Conservation (phyloP, 2,888 invertebrate genomes). For the Heteropelma amictum region DNA sequence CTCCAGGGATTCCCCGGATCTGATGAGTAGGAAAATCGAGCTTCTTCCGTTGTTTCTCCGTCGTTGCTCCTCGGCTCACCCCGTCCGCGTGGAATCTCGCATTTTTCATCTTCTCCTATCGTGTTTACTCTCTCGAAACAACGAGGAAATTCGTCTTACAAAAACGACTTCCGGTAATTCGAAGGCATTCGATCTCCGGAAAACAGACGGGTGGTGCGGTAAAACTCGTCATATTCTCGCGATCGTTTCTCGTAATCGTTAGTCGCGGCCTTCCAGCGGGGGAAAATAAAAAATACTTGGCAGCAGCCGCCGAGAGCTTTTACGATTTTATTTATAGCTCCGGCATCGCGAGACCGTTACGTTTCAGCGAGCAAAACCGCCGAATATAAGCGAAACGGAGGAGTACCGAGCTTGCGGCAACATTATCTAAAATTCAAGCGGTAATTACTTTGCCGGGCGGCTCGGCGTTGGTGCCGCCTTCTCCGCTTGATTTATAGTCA, state of each 20-base stretch:
- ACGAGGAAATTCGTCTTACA: not conserved
- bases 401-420: constrained; percentile 75
- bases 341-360: constrained; percentile 52
- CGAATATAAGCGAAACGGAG: constrained; percentile 53
- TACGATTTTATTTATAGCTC: constrained; percentile 56
- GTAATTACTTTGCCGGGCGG: constrained; percentile 78
- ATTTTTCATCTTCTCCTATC: not conserved
- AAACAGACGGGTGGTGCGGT: not conserved
- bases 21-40: constrained; percentile 18
- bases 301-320: constrained; percentile 41
- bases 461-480: constrained; percentile 58
- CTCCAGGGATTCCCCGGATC: constrained; percentile 43
- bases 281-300: constrained; percentile 43
- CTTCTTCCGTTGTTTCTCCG: constrained; percentile 19
- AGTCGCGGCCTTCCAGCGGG: not conserved
- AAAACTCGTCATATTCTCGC: not conserved
- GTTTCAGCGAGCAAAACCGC: constrained; percentile 38
- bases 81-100: too few species aligned
- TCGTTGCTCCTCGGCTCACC: not conserved
- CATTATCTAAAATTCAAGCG: constrained; percentile 79
- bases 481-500: constrained; percentile 77
- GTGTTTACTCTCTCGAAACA: not conserved
- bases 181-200: too few species aligned
- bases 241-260: constrained; percentile 1
- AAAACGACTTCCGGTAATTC: too few species aligned